A percentile compares a stretch with the other conserved stretches of the same genome.
Conservation (phyloP, 2,113 vertebrate species). For the Cavia porcellus region DNA sequence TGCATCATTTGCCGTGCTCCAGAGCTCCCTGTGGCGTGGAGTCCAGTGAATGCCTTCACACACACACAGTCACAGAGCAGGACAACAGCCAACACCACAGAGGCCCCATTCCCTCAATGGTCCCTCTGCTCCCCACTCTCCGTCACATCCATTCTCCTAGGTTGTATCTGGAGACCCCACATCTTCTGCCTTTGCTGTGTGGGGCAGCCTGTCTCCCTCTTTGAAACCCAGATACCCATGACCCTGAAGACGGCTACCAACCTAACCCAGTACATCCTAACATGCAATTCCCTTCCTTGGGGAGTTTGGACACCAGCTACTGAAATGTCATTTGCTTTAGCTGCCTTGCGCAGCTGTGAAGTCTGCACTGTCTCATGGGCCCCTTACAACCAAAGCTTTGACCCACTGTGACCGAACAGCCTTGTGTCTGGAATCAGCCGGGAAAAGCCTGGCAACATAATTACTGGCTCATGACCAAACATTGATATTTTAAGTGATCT, state of each 20-base stretch:
- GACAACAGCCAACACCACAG: neutral
- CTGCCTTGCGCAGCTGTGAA: neutral
- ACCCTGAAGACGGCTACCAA: neutral
- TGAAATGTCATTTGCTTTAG: neutral
- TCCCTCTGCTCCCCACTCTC: neutral
- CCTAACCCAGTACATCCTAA: neutral
- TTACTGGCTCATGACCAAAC: conserved; percentile 36
- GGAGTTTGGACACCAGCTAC: conserved; percentile 21
- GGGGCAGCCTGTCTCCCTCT: neutral
- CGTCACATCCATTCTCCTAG: neutral
- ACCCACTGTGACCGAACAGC: conserved; percentile 62
- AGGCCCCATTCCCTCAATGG: neutral
- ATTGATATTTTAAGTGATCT: neutral
- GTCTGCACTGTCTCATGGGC: neutral
- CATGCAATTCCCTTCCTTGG: neutral
- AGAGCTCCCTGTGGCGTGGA: neutral
- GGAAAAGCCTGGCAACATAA: conserved; percentile 52
- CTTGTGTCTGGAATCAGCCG: conserved; percentile 11
- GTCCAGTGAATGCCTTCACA: neutral
- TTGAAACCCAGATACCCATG: too few species aligned
- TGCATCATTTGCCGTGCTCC: too few species aligned
- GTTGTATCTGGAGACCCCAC: neutral
- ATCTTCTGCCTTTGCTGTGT: neutral
- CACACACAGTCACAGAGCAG: neutral
- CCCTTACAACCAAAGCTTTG: conserved; percentile 22